phyloP scores from a whole-genome alignment of 2,888 invertebrate species.

The Malacosoma neustria region DNA sequence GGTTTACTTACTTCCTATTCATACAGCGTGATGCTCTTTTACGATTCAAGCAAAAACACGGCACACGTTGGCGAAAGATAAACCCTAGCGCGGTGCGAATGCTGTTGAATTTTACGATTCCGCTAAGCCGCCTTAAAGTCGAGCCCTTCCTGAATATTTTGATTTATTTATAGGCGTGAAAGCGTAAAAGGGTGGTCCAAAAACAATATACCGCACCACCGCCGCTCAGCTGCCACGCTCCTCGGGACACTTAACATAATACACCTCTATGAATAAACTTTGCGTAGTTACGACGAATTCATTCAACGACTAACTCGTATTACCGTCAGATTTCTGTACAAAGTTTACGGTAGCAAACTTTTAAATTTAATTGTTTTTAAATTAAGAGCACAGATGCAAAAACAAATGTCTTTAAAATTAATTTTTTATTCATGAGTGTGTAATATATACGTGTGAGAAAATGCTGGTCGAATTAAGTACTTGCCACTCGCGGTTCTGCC shows the following conservation, averaged over 20 bases:
- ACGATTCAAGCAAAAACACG: slow-evolving; percentile 68
- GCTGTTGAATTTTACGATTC: slow-evolving; percentile 75
- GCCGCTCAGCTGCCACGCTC: slow-evolving; percentile 39
- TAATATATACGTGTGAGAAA: slow-evolving; percentile 59
- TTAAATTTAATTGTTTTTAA: too few relatives aligned
- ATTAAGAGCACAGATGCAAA: too few relatives aligned
- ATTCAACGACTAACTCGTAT: slow-evolving; percentile 12
- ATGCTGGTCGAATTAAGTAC: slow-evolving; percentile 60
- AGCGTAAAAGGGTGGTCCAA: slow-evolving; percentile 68
- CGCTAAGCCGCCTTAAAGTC: slow-evolving; percentile 73
- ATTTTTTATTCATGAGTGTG: too few relatives aligned
- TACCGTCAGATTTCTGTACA: too few relatives aligned
- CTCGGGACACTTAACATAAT: slow-evolving; percentile 48
- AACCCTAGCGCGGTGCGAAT: slow-evolving; percentile 59
- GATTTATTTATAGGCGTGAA: slow-evolving; percentile 73
- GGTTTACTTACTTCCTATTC: slow-evolving; percentile 65
- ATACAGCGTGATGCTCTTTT: slow-evolving; percentile 67
- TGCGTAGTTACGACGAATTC: slow-evolving; percentile 19
- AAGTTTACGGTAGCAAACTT: too few relatives aligned
- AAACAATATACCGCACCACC: slow-evolving; percentile 63
- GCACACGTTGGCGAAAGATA: slow-evolving; percentile 60
- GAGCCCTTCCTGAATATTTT: slow-evolving; percentile 74
- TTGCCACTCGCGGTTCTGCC: slow-evolving; percentile 56
- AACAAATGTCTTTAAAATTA: too few relatives aligned
- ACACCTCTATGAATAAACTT: slow-evolving; percentile 37